These are phyloP conservation scores for Pterobdella sp. DNA, from an alignment of 2,888 invertebrate species.

Conservation along the genomic window DNA sequence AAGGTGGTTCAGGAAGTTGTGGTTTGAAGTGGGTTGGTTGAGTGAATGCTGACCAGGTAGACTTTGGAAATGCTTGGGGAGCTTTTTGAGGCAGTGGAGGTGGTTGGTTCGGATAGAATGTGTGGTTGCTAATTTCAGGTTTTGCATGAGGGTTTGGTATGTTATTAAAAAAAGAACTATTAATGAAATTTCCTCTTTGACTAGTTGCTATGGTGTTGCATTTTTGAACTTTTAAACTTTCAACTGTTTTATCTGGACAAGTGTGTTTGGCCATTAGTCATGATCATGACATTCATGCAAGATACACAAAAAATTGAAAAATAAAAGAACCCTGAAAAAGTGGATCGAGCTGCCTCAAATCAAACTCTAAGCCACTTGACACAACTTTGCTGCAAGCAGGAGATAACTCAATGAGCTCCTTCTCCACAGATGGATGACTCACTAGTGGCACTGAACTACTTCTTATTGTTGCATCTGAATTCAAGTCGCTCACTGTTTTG, in stretches of 20 bases:
- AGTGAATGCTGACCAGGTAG: background rate
- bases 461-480: constrained; percentile 12
- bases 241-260: background rate
- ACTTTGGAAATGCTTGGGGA: constrained; percentile 5
- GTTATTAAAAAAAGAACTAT: background rate
- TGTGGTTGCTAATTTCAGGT: background rate
- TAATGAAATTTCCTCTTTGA: too few species aligned
- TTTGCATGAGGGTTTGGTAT: background rate
- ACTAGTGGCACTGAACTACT: constrained; percentile 23
- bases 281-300: background rate
- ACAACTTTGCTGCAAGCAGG: constrained; percentile 17
- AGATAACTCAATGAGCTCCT: constrained; percentile 25
- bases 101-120: background rate
- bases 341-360: constrained; percentile 25
- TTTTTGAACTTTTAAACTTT: background rate
- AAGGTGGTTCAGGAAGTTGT: too few species aligned
- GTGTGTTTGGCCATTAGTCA: background rate
- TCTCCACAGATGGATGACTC: background rate
- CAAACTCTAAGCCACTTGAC: constrained; percentile 11
- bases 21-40: background rate
- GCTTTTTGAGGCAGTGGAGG: constrained; percentile 6
- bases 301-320: background rate
- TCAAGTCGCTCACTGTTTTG: background rate
- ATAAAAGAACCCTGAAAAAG: constrained; percentile 18
- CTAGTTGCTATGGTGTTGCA: background rate